A percentile compares a stretch with the other conserved stretches of the same genome.
phyloP scores from a whole-genome alignment of 2,113 vertebrate genomes.

The Stigmatopora nigra region DNA sequence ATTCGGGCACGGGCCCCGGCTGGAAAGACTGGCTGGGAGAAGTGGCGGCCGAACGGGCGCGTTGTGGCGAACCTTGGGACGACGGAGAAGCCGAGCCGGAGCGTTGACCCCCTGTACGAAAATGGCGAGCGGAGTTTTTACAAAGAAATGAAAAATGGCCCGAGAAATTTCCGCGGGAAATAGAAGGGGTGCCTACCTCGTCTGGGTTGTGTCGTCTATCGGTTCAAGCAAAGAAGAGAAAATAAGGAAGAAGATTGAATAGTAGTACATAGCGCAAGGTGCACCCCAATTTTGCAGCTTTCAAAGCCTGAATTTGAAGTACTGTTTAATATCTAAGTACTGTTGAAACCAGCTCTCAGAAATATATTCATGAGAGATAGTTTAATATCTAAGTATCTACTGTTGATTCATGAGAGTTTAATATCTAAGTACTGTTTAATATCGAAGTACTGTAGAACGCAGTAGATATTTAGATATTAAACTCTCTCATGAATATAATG shows the following conservation, averaged over 20 bases:
- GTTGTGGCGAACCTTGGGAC: constrained; percentile 87
- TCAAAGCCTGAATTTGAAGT: background rate
- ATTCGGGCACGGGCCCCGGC: constrained; percentile 69
- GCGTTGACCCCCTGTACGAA: constrained; percentile 74
- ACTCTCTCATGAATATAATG: no score
- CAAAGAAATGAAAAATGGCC: background rate
- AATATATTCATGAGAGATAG: no score
- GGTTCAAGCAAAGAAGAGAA: constrained; percentile 1
- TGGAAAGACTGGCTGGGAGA: constrained; percentile 86
- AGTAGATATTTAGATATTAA: no score
- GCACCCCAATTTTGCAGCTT: background rate
- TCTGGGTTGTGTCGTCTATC: constrained; percentile 73
- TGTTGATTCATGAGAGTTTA: no score
- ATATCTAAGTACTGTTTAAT: no score
- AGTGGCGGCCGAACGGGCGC: constrained; percentile 77
- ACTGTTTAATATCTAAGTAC: no score
- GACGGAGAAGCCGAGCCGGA: constrained; percentile 79
- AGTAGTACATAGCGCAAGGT: background rate
- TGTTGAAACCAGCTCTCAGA: no score
- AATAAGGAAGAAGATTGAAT: background rate
- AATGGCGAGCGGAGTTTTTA: background rate
- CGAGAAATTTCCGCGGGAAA: background rate
- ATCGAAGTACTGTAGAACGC: no score
- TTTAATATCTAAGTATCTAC: no score
- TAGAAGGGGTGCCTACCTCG: constrained; percentile 34